These are phyloP conservation scores for Drosophila pruinosa DNA, from an alignment of 1,140 invertebrate genomes.

Conservation along the genomic window DNA sequence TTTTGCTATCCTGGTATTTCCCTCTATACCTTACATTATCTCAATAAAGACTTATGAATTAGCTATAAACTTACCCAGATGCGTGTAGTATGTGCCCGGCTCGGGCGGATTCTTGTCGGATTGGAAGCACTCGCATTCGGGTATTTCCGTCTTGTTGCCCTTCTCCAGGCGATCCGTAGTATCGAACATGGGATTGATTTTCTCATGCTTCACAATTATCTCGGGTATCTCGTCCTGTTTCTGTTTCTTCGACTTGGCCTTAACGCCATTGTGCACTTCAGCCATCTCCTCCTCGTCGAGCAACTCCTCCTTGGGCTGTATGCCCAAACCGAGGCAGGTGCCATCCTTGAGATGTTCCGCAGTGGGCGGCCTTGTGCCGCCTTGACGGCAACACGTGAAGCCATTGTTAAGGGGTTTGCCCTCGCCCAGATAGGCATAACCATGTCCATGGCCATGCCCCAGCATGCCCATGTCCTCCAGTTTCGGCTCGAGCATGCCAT, in stretches of 20 bases:
- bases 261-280: conserved; percentile 59
- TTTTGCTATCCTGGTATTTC: no score
- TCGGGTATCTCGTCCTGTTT: conserved; percentile 76
- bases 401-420: conserved; percentile 84
- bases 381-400: conserved; percentile 88
- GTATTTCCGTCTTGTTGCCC: conserved; percentile 89
- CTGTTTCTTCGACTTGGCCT: conserved; percentile 65
- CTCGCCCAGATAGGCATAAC: conserved; percentile 87
- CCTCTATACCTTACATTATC: no score
- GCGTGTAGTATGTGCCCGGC: conserved; percentile 93
- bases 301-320: conserved; percentile 89
- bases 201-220: conserved; percentile 78
- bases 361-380: conserved; percentile 87
- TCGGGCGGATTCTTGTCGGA: conserved; percentile 92
- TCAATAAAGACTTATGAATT: no score
- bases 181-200: conserved; percentile 80
- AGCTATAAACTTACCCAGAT: conserved; percentile 87
- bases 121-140: conserved; percentile 92
- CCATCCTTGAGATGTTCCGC: conserved; percentile 89
- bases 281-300: conserved; percentile 84
- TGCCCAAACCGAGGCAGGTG: conserved; percentile 87
- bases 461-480: conserved; percentile 75
- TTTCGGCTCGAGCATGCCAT: conserved; percentile 75
- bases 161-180: conserved; percentile 80
- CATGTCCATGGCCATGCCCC: conserved; percentile 50